Evolutionary conservation across 2,888 invertebrate genomes (phyloP).

Genomic region (Blastobasis lacticolella): DNA sequence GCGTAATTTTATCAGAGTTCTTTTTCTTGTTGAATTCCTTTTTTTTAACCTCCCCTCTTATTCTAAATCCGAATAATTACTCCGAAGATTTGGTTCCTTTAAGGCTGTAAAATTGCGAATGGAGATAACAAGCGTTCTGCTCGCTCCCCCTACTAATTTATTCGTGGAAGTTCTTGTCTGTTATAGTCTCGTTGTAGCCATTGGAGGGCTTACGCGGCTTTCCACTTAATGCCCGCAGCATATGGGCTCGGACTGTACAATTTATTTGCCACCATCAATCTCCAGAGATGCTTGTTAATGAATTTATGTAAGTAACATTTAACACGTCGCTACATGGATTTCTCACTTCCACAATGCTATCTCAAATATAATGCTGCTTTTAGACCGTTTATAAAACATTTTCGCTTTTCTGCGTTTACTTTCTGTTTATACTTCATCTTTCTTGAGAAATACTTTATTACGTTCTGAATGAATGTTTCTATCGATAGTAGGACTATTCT

Average conservation of each 20-base stretch:
- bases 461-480: not conserved
- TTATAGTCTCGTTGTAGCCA: constrained; percentile 42
- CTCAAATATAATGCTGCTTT: no score
- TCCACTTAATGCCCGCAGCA: constrained; percentile 39
- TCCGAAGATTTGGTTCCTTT: constrained; percentile 37
- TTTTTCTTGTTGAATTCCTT: constrained; percentile 3
- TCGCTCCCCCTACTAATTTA: constrained; percentile 50
- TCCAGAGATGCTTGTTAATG: not conserved
- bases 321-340: no score
- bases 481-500: no score
- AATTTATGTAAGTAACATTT: no score
- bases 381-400: no score
- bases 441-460: not conserved
- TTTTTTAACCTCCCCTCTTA: constrained; percentile 20
- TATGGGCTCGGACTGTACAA: constrained; percentile 30
- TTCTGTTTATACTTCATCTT: not conserved
- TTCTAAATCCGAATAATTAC: constrained; percentile 38
- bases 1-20: constrained; percentile 2
- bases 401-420: not conserved
- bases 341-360: no score
- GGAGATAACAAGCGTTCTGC: constrained; percentile 47
- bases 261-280: not conserved
- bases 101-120: constrained; percentile 47
- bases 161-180: constrained; percentile 48
- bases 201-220: constrained; percentile 43